These are phyloP conservation scores for Neodiprion fabricii DNA, from an alignment of 1,140 invertebrate genomes.

Conservation along the genomic window DNA sequence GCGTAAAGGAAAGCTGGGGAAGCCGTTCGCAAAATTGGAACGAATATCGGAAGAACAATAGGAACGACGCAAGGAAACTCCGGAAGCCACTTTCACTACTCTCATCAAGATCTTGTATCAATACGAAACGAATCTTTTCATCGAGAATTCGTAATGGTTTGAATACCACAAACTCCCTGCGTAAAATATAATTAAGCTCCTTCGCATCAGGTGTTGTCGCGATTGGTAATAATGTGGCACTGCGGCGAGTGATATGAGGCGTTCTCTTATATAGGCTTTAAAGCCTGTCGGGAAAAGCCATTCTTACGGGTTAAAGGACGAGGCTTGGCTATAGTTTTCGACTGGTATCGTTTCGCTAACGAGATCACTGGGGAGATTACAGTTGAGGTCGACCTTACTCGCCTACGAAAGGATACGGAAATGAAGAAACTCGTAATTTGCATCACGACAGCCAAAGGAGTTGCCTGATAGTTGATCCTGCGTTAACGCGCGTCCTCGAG, in stretches of 20 bases:
- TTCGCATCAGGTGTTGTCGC: constrained; percentile 29
- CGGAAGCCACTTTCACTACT: constrained; percentile 24
- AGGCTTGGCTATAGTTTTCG: background rate
- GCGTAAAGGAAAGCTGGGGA: background rate
- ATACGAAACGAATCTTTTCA: too few relatives aligned
- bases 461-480: background rate
- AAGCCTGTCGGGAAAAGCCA: constrained; percentile 43
- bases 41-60: background rate
- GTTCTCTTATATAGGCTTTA: constrained; percentile 52
- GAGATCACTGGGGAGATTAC: background rate
- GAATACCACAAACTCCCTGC: too few relatives aligned
- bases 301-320: constrained; percentile 52
- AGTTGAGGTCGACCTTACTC: background rate
- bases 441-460: background rate
- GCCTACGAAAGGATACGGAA: background rate
- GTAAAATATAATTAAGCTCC: too few relatives aligned
- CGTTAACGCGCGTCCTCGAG: too few relatives aligned
- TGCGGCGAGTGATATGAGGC: constrained; percentile 49
- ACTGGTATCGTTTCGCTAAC: background rate
- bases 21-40: constrained; percentile 7
- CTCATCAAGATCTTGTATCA: constrained; percentile 11
- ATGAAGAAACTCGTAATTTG: background rate
- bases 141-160: too few relatives aligned
- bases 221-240: constrained; percentile 45
- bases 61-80: constrained; percentile 15